Percentiles rank a stretch among this genome's conserved stretches.
Conservation (phyloP, 2,888 invertebrate genomes). For the Gerris lacustris region DNA sequence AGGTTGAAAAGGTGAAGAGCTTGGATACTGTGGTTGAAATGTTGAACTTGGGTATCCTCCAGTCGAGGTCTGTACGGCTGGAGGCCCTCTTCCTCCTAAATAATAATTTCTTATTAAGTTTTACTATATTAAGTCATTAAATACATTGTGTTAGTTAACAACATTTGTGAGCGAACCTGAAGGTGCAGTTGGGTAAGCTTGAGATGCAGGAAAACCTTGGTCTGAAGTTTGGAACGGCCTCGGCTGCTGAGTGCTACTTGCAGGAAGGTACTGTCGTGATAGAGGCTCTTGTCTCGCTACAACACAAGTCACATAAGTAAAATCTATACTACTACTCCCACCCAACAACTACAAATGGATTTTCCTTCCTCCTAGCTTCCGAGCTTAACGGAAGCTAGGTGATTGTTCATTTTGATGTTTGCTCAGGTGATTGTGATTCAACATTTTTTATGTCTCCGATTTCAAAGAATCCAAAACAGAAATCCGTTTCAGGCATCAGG, state of each 20-base stretch:
- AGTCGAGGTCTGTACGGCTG: neutral
- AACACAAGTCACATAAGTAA: neutral
- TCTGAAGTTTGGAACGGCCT: conserved; percentile 1
- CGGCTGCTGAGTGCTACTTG: neutral
- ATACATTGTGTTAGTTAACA: neutral
- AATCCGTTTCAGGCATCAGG: too few relatives aligned
- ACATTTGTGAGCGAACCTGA: neutral
- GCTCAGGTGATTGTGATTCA: too few relatives aligned
- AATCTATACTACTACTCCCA: too few relatives aligned
- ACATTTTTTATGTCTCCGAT: too few relatives aligned
- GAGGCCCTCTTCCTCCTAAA: neutral
- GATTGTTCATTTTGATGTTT: too few relatives aligned
- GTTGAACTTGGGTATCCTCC: neutral
- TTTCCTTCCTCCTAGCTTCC: too few relatives aligned
- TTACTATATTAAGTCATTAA: too few relatives aligned
- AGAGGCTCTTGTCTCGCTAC: neutral
- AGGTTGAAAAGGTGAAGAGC: neutral
- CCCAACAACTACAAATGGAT: too few relatives aligned
- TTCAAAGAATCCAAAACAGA: too few relatives aligned
- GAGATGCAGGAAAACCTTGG: neutral
- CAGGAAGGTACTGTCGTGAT: neutral
- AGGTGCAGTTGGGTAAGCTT: neutral
- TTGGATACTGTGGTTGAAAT: neutral
- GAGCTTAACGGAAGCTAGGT: too few relatives aligned
- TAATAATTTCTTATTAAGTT: too few relatives aligned